These are phyloP conservation scores for Spodoptera littoralis DNA, from an alignment of 2,888 invertebrate species.

Conservation along the genomic window DNA sequence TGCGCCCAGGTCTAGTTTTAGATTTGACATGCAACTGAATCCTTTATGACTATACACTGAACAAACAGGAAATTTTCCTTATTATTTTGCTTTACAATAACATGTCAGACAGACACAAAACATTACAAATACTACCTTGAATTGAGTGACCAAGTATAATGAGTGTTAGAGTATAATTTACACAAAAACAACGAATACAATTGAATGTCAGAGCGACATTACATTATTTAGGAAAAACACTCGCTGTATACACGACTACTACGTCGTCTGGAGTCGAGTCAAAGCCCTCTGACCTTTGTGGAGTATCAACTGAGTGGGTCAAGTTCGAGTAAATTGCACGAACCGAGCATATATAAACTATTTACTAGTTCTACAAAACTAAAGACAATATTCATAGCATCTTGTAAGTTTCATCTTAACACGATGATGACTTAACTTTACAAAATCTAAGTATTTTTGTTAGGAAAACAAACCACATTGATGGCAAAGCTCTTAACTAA, in stretches of 20 bases:
- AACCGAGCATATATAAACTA: neutral
- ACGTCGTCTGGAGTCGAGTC: conserved; percentile 9
- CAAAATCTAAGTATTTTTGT: conserved; percentile 9
- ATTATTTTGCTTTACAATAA: conserved; percentile 22
- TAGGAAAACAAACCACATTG: conserved; percentile 18
- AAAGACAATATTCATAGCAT: neutral
- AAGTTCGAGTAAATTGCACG: conserved; percentile 13
- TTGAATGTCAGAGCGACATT: conserved; percentile 13
- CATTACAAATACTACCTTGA: conserved; percentile 25
- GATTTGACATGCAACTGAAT: conserved; percentile 9
- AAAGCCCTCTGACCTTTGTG: conserved; percentile 22
- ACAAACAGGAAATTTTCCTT: conserved; percentile 30
- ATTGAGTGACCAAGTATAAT: conserved; percentile 20
- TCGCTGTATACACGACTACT: neutral
- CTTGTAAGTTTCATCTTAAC: neutral
- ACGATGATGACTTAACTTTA: conserved; percentile 3
- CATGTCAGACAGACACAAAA: conserved; percentile 12
- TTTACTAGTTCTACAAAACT: neutral
- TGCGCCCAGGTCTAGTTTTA: conserved; percentile 23
- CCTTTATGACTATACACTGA: conserved; percentile 7
- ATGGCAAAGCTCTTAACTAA: conserved; percentile 15
- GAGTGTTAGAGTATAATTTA: conserved; percentile 1
- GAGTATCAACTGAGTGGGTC: conserved; percentile 13
- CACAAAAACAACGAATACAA: conserved; percentile 23
- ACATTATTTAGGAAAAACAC: neutral